phyloP scores from a whole-genome alignment of 2,113 vertebrate species.

The Campylomormyrus numenius region DNA sequence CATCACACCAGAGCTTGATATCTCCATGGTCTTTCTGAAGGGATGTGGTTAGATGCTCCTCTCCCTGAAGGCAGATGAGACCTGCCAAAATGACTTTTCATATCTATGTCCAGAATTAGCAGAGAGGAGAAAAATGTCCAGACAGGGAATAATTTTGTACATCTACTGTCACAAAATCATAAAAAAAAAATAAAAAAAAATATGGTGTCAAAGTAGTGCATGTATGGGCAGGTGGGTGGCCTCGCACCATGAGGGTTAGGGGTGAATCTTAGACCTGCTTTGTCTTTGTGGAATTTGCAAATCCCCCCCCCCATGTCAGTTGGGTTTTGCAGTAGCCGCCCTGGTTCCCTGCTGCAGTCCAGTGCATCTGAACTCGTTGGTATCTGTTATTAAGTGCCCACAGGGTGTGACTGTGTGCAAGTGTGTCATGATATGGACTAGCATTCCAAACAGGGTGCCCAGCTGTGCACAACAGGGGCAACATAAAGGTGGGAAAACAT shows the following conservation, averaged over 20 bases:
- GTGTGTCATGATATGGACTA: neutral
- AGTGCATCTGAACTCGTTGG: too few species aligned
- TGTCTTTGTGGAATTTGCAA: neutral
- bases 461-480: neutral
- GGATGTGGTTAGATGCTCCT: neutral
- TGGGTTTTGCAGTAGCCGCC: neutral
- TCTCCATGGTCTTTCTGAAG: neutral
- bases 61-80: neutral
- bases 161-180: neutral
- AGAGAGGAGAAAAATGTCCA: neutral
- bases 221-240: neutral
- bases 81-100: neutral
- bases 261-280: neutral
- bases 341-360: neutral
- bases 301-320: neutral
- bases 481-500: neutral
- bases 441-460: neutral
- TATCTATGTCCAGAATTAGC: neutral
- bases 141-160: neutral
- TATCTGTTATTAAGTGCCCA: neutral
- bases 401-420: neutral
- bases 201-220: neutral
- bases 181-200: neutral
- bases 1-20: neutral
- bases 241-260: neutral